Evolutionary conservation across 2,888 invertebrate genomes (phyloP), one percentile per base, ranked within the genome.

Genomic region (Lamproptera curius): DNA sequence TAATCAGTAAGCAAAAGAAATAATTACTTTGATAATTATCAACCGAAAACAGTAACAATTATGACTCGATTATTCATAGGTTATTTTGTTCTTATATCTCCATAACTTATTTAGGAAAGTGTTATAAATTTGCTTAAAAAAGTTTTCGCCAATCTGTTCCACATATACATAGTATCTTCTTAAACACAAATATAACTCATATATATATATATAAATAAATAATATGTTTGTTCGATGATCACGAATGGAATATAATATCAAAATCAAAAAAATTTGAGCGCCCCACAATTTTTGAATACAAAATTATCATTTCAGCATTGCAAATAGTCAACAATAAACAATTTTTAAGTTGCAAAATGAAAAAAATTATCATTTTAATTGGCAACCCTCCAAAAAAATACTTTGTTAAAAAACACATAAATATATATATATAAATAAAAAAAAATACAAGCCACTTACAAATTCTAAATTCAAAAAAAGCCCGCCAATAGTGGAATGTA

Each of bases 161-260:
- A 56, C n/a, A 53, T 54, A 55, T 50, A 57, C 54, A 49, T 53
- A 55, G 28, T 36, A n/a, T n/a, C n/a, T n/a, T n/a, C 17, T 37
- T 2, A 41, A 42, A 37, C 20, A 17, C 36, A 36, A 41, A 36
- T 41, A 33, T 36, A 41, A n/a, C n/a, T n/a, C 28, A 46, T 36
- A 41, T 13, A 26, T 16, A 36, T 33, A 41, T 16, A 33, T 43
- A 56, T 41, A 52, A 47, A 52, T 46, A 55, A 53, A 23, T 55
- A 53, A 56, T 39, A 56, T 49, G 42, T 46, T 52, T 55, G n/a
- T 64, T 65, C 61, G 63, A 65, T 67, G 60, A 64, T 54, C 62
- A 58, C 36, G 46, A 51, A 42, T 51, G 38, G 39, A 34, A 17
- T 33, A 53, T n/a, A n/a, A n/a, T n/a, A 52, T 23, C 11, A 46